Evolutionary conservation across 2,797 vertebrate species (phyloP).

Genomic region (Anguilla pacifica): DNA sequence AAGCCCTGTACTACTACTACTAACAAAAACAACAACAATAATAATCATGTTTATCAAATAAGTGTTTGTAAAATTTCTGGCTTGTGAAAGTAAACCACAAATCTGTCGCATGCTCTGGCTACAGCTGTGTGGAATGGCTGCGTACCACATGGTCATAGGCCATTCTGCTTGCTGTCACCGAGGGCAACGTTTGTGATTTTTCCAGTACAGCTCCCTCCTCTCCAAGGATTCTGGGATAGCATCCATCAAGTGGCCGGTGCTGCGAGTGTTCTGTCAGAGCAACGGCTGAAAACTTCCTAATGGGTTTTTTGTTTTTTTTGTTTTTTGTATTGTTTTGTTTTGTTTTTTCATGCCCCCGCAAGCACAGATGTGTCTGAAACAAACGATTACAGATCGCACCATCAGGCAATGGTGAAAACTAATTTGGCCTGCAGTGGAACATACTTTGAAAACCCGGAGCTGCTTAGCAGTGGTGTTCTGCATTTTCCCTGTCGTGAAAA

Average conservation of each 20-base stretch:
- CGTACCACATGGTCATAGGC: background rate
- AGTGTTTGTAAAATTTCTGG: background rate
- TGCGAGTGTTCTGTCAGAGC: background rate
- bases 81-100: background rate
- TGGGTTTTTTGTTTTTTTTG: background rate
- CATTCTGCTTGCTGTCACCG: background rate
- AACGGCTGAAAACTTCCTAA: conserved; percentile 6
- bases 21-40: background rate
- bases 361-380: background rate
- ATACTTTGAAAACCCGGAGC: background rate
- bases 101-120: background rate
- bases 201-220: background rate
- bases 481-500: background rate
- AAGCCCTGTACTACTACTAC: background rate
- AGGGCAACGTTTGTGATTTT: background rate
- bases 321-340: background rate
- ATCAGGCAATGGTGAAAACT: background rate
- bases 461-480: background rate
- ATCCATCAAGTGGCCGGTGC: background rate
- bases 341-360: background rate
- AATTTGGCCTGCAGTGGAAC: background rate
- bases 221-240: conserved; percentile 9
- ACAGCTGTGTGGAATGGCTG: background rate
- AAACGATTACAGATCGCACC: background rate
- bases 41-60: background rate